These are phyloP conservation scores for Homarus americanus DNA, from an alignment of 1,140 invertebrate genomes.

Conservation along the genomic window DNA sequence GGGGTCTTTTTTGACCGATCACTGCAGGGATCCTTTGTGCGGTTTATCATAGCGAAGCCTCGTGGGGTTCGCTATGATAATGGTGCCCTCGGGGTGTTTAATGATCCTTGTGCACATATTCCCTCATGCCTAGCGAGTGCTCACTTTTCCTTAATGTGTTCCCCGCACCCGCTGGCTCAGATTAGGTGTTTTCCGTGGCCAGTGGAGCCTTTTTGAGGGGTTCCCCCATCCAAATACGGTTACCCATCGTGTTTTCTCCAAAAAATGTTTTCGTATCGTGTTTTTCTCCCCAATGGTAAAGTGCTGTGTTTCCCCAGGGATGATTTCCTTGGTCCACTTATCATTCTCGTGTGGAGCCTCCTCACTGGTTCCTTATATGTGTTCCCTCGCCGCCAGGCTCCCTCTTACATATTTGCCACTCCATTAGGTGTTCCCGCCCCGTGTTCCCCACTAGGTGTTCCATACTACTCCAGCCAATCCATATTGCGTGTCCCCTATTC, in stretches of 20 bases:
- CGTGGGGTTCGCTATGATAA: neutral
- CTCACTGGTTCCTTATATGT: conserved; percentile 32
- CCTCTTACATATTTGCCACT: conserved; percentile 27
- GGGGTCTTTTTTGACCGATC: neutral
- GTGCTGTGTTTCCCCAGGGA: neutral
- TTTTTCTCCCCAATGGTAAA: neutral
- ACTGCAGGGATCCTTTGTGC: neutral
- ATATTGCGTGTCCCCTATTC: neutral
- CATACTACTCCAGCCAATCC: neutral
- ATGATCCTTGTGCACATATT: neutral
- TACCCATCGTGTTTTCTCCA: neutral
- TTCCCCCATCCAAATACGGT: neutral
- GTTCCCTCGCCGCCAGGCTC: conserved; percentile 17
- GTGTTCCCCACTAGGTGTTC: conserved; percentile 9
- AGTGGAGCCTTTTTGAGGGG: neutral
- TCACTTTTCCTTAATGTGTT: neutral
- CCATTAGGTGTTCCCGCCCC: conserved; percentile 37
- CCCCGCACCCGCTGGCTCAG: neutral
- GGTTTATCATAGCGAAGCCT: neutral
- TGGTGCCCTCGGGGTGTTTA: neutral
- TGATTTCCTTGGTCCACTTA: neutral
- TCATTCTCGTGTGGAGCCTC: neutral
- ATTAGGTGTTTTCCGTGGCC: neutral
- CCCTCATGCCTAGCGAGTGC: neutral
- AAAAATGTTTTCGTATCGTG: neutral